Conservation (phyloP, 2,113 vertebrate genomes). For the Hypocryptadius cinnamomeus region DNA sequence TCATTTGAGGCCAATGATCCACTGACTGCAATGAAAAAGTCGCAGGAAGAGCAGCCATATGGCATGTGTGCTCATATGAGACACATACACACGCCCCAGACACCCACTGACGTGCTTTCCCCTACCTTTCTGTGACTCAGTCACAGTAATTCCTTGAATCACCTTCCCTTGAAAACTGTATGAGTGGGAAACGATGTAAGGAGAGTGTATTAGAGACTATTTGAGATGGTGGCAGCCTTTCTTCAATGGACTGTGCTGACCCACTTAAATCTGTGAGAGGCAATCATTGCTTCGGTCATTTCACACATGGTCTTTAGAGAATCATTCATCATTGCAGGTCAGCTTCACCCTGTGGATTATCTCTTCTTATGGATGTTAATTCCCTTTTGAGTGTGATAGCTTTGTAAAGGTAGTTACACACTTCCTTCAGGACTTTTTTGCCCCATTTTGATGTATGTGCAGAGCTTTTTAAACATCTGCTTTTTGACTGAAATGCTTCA, state of each 20-base stretch:
- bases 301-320: background rate
- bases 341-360: background rate
- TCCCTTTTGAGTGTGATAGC: background rate
- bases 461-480: background rate
- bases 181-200: background rate
- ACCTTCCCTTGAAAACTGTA: background rate
- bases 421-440: constrained; percentile 3
- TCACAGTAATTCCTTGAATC: background rate
- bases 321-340: background rate
- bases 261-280: background rate
- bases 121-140: background rate
- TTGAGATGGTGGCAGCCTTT: background rate
- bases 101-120: background rate
- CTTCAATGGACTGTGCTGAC: background rate
- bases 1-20: background rate
- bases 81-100: background rate
- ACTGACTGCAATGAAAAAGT: background rate
- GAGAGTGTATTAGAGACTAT: background rate
- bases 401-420: background rate
- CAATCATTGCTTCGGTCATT: background rate
- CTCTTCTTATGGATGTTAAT: background rate
- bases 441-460: background rate
- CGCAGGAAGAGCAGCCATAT: background rate
- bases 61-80: background rate
- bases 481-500: background rate